phyloP scores from a whole-genome alignment of 1,140 invertebrate species.

The honey bee (Apis mellifera) region DNA sequence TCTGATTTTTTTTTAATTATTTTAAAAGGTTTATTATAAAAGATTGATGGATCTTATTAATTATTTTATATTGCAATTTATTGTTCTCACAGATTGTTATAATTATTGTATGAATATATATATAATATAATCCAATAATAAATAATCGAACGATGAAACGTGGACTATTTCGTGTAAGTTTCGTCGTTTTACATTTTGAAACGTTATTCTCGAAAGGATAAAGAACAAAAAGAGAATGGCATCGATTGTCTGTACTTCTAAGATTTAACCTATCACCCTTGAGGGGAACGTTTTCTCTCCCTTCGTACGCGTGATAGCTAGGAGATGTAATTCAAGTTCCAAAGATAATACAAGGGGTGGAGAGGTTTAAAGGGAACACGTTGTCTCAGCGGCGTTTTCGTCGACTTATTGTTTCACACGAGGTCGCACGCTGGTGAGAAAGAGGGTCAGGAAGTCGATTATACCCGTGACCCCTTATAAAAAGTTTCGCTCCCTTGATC shows the following conservation, averaged over 20 bases:
- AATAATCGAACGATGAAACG: no score
- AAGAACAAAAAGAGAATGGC: not conserved
- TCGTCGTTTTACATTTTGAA: no score
- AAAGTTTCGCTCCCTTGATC: not conserved
- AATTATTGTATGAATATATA: no score
- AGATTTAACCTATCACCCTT: not conserved
- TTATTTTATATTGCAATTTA: no score
- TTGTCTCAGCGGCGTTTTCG: not conserved
- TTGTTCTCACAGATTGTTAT: no score
- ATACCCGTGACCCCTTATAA: not conserved
- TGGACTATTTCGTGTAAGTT: no score
- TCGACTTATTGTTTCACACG: not conserved
- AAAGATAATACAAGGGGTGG: not conserved
- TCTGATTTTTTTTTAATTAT: no score
- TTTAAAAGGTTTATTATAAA: no score
- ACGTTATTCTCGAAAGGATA: not conserved
- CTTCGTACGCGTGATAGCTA: not conserved
- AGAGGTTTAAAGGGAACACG: not conserved
- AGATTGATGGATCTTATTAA: no score
- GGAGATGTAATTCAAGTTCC: conserved; percentile 20
- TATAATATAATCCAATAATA: no score
- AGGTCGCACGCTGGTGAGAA: not conserved
- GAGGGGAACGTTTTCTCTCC: not conserved
- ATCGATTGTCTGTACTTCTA: not conserved
- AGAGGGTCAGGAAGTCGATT: conserved; percentile 1